These are phyloP conservation scores for Sanderia malayensis DNA, from an alignment of 30 jellyfish, hydroid and myxozoan genomes.

Conservation along the genomic window DNA sequence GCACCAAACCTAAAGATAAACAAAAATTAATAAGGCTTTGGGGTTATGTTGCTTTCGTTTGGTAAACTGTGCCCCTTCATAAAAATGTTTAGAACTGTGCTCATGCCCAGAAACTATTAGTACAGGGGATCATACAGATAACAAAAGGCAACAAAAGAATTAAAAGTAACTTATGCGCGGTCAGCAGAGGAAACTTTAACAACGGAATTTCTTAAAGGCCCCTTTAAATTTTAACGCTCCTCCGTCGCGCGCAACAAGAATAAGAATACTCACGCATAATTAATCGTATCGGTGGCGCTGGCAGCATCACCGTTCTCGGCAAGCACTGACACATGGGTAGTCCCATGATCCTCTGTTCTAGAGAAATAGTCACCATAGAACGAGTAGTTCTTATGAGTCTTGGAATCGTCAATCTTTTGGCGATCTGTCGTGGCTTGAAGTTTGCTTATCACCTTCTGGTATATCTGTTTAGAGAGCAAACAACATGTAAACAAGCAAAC, in stretches of 20 bases:
- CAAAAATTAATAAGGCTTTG: not conserved
- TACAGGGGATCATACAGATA: no score
- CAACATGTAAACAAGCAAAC: not conserved
- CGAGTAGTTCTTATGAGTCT: conserved; percentile 45
- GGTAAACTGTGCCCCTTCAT: no score
- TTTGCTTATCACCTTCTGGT: conserved; percentile 48
- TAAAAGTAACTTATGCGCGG: no score
- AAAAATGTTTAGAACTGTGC: no score
- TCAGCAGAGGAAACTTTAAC: no score
- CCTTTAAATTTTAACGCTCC: no score
- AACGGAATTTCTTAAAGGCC: no score
- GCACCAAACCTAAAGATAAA: conserved; percentile 85
- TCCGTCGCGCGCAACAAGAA: no score
- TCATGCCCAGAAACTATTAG: no score
- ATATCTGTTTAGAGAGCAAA: conserved; percentile 6
- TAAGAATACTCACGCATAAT: conserved; percentile 43
- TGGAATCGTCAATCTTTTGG: conserved; percentile 31
- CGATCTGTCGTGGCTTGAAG: conserved; percentile 47
- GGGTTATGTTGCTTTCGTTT: no score
- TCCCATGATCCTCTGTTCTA: conserved; percentile 74
- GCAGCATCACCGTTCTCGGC: conserved; percentile 97
- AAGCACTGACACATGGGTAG: conserved; percentile 84
- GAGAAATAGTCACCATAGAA: conserved; percentile 78
- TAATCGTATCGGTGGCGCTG: conserved; percentile 79
- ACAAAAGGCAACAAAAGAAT: no score